Evolutionary conservation across 2,888 invertebrate genomes (phyloP), one percentile per base, ranked within the genome.

Genomic region (Uropetala carovei): DNA sequence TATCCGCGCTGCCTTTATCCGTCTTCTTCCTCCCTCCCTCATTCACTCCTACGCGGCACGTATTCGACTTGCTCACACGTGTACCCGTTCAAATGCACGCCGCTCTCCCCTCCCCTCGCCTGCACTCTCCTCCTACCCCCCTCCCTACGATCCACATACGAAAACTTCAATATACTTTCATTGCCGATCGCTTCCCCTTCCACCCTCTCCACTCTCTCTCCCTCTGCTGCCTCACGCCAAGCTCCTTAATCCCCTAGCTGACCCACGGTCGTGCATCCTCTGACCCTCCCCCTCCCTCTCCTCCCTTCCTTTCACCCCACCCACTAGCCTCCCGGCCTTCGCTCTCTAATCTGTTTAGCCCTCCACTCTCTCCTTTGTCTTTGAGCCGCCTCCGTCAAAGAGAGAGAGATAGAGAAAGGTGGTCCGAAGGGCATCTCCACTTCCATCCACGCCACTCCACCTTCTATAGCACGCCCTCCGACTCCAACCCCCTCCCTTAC

Each of bases 321-420:
- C 75, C 10, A 75, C 22, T 27, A n/a, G 43, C 60, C 89, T 64
- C 64, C 30, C 59, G 22, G 59, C 60, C 86, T 68, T 27, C 89
- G 89, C 43, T 18, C 83, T 83, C 89, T 89, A 89, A 89, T 89
- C 60, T 89, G 64, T 89, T 89, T 89, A 89, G 64, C 89, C 64
- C 89, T 89, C 30, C 89, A 43, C 89, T 68, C 60, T 27, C 60
- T 43, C 89, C 89, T 89, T 83, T 83, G 83, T 83, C 83, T 83
- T 89, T 89, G 89, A 89, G 64, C 89, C 64, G 89, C 89, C 27
- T 16, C 83, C 83, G n/a, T 18, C 14, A 64, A 10, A 58, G 64
- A 58, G 43, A n/a, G 16, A 18, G 4, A 16, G 83, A 11, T 56
- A 13, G 82, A 30, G n/a, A 82, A 4, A 30, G 43, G 43, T 43